A percentile compares a stretch with the other conserved stretches of the same genome.
These are phyloP conservation scores for Coptodon rendalli DNA, from an alignment of 2,113 vertebrate genomes.

Conservation along the genomic window DNA sequence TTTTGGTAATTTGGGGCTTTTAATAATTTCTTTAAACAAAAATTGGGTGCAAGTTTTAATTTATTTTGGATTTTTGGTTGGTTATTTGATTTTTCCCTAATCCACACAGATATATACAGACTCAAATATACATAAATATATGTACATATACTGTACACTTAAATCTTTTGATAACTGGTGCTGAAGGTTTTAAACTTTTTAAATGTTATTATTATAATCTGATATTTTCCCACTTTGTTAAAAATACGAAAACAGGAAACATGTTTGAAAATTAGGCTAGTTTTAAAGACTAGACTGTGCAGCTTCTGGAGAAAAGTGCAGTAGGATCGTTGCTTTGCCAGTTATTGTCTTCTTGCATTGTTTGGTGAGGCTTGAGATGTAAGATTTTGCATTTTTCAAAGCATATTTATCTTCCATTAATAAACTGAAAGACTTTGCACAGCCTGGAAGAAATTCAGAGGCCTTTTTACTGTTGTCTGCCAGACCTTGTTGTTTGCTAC, in stretches of 20 bases:
- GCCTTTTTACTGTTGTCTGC: not conserved
- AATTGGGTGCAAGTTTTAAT: not conserved
- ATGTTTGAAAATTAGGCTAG: not conserved
- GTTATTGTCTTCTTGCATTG: not conserved
- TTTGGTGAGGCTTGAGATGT: not conserved
- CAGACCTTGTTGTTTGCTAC: not conserved
- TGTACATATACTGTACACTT: not conserved
- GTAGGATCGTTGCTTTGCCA: not conserved
- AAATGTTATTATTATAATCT: not conserved
- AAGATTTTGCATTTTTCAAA: not conserved
- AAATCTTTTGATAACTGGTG: not conserved
- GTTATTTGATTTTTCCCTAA: not conserved
- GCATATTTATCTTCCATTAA: not conserved
- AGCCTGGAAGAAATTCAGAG: not conserved
- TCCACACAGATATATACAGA: not conserved
- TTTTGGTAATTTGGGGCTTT: not conserved
- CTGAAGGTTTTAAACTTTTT: not conserved
- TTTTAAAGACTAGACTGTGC: not conserved
- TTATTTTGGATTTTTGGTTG: not conserved
- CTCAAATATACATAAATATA: not conserved
- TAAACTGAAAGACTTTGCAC: not conserved
- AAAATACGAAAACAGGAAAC: not conserved
- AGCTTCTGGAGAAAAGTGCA: not conserved
- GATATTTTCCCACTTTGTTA: not conserved
- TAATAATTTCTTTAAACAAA: not conserved